These are phyloP conservation scores for Chaetodon trifasciatus DNA, from an alignment of 2,797 vertebrate genomes.

Conservation along the genomic window DNA sequence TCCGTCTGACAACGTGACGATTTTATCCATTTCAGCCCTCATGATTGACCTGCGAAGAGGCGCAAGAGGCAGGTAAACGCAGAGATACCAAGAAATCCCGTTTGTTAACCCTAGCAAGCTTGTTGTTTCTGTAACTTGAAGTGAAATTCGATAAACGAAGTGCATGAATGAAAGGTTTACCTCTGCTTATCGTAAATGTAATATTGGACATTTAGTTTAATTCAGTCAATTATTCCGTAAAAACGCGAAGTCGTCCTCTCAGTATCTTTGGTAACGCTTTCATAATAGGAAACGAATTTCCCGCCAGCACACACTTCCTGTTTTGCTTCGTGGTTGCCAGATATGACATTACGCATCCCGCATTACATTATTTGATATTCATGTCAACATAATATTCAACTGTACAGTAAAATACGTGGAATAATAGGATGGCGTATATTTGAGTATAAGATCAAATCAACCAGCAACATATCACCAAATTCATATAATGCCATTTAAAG, in stretches of 20 bases:
- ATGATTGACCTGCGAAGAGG: conserved; percentile 39
- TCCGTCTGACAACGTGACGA: conserved; percentile 76
- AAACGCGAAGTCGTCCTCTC: background rate
- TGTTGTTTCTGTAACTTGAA: background rate
- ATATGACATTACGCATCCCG: conserved; percentile 6
- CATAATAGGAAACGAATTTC: conserved; percentile 53
- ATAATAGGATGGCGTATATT: no score
- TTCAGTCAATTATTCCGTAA: background rate
- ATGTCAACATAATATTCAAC: rapidly evolving
- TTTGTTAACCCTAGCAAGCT: background rate
- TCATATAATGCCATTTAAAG: rapidly evolving
- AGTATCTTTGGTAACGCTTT: conserved; percentile 2
- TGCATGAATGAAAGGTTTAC: background rate
- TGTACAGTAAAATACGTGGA: background rate
- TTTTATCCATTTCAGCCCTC: conserved; percentile 76
- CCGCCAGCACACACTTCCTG: conserved; percentile 73
- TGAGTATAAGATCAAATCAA: rapidly evolving
- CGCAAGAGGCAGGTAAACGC: background rate
- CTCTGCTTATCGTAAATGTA: background rate
- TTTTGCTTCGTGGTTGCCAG: conserved; percentile 69
- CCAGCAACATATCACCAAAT: no score
- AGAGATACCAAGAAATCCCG: background rate
- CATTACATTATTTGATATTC: background rate
- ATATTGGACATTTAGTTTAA: background rate
- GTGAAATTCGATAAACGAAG: background rate